phyloP scores from a whole-genome alignment of 2,888 invertebrate species.

The Sphaerophoria taeniata region DNA sequence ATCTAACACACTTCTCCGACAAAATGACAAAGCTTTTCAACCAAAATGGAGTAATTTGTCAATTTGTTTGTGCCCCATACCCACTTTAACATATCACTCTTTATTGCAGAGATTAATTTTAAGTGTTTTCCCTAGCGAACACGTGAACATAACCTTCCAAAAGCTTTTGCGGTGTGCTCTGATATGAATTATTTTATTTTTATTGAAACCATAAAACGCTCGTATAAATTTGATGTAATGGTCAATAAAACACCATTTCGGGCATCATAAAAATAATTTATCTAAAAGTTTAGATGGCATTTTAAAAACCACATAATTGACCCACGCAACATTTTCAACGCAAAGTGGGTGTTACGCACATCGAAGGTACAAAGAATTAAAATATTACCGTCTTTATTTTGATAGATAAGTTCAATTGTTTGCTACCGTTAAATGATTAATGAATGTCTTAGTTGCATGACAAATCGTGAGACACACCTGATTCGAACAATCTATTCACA shows the following conservation, averaged over 20 bases:
- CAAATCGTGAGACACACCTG: slow-evolving; percentile 48
- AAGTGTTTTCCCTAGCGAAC: too few relatives aligned
- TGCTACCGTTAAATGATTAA: slow-evolving; percentile 10
- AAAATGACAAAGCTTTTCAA: too few relatives aligned
- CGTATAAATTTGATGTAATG: neutral
- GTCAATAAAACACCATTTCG: neutral
- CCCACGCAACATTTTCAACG: slow-evolving; percentile 12
- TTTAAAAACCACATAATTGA: slow-evolving; percentile 18
- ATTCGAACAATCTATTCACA: neutral
- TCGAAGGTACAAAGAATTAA: neutral
- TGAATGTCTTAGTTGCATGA: slow-evolving; percentile 44
- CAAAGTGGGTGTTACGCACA: neutral
- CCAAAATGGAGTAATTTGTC: too few relatives aligned
- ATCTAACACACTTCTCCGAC: too few relatives aligned
- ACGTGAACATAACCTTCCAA: too few relatives aligned
- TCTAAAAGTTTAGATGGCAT: neutral
- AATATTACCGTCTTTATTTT: neutral
- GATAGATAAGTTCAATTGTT: neutral
- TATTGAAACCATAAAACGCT: neutral
- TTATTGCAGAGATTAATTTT: too few relatives aligned
- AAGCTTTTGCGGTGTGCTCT: too few relatives aligned
- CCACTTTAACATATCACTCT: too few relatives aligned
- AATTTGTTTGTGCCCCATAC: too few relatives aligned
- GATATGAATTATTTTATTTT: neutral
- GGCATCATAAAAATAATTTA: neutral